Conservation (phyloP, 1,140 invertebrate species). For the Diploscapter pachys region DNA sequence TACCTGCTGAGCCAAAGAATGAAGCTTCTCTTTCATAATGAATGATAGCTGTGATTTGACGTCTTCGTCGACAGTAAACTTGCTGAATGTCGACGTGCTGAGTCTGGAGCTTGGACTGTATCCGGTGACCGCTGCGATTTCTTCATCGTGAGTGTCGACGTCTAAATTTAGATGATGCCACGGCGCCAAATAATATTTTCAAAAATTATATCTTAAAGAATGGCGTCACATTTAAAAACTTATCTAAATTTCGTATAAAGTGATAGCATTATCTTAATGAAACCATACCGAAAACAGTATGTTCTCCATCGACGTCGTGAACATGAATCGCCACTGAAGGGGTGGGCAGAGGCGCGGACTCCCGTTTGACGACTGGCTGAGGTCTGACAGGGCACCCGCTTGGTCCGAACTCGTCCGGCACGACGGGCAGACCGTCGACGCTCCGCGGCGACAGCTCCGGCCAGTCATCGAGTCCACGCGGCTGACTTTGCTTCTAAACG, state of each 20-base stretch:
- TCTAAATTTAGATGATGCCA: not conserved
- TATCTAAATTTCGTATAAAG: not conserved
- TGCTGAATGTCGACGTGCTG: constrained; percentile 6
- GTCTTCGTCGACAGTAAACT: constrained; percentile 11
- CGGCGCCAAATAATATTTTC: constrained; percentile 13
- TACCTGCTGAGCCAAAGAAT: constrained; percentile 48
- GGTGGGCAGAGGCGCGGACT: no score
- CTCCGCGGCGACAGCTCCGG: no score
- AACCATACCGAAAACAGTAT: no score
- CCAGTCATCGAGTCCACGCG: no score
- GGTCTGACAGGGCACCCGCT: no score
- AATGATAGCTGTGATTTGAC: constrained; percentile 42
- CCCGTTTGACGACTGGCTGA: no score
- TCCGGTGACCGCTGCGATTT: constrained; percentile 1
- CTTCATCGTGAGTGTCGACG: not conserved
- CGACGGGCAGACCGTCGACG: no score
- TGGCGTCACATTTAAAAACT: not conserved
- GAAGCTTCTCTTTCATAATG: constrained; percentile 44
- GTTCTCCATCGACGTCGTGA: no score
- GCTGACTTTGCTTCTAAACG: not conserved
- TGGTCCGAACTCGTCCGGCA: no score
- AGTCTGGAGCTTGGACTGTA: not conserved
- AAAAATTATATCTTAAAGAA: not conserved
- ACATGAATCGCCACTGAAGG: no score
- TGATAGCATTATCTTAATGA: not conserved